phyloP scores from a whole-genome alignment of 2,797 vertebrate species.

The Enteromius mattozi region DNA sequence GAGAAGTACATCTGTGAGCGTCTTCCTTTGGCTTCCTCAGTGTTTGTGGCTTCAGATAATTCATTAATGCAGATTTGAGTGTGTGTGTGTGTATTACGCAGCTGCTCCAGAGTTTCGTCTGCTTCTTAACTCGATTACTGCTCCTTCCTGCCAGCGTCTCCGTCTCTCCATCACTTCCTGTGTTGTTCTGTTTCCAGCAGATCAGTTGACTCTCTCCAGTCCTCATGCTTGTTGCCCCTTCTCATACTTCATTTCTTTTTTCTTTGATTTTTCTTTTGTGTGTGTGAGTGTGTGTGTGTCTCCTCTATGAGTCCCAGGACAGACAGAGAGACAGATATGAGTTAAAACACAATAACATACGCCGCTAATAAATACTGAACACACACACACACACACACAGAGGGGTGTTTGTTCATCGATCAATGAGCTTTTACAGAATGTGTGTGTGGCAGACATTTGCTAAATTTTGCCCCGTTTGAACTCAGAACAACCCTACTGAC shows the following conservation, averaged over 20 bases:
- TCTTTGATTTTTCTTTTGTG: conserved; percentile 28
- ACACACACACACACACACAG: conserved; percentile 28
- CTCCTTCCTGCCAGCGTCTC: conserved; percentile 20
- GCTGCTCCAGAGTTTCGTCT: conserved; percentile 79
- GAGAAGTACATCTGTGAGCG: conserved; percentile 6
- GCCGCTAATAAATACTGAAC: conserved; percentile 36
- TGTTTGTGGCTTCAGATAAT: conserved; percentile 60
- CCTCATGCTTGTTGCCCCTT: conserved; percentile 48
- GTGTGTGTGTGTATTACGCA: conserved; percentile 65
- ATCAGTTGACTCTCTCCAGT: conserved; percentile 47
- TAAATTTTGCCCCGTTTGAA: not conserved
- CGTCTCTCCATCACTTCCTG: conserved; percentile 53
- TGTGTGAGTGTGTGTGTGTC: not conserved
- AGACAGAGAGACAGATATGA: conserved; percentile 48
- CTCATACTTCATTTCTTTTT: conserved; percentile 53
- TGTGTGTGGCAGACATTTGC: conserved; percentile 16
- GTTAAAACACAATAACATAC: conserved; percentile 59
- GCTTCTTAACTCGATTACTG: conserved; percentile 84
- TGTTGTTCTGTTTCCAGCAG: conserved; percentile 28
- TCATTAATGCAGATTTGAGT: conserved; percentile 32
- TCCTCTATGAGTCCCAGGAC: conserved; percentile 49
- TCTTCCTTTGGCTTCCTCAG: not conserved
- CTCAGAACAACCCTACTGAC: not conserved
- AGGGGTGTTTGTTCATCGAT: conserved; percentile 31
- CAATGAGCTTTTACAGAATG: not conserved